Evolutionary conservation across 2,113 vertebrate genomes (phyloP).

Genomic region (Taurulus bubalis): DNA sequence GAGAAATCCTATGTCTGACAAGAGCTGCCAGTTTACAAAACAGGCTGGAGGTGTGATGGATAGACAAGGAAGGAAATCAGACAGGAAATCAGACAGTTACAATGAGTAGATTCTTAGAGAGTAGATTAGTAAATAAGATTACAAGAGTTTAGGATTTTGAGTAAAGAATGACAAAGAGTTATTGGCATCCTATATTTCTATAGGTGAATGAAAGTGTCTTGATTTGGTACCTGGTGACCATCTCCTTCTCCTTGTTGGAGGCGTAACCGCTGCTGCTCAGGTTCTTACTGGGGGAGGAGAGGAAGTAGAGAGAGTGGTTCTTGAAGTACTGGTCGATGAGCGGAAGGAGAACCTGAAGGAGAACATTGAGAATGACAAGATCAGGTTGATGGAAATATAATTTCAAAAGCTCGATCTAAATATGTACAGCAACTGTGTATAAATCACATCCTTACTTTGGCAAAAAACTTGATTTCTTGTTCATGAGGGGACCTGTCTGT

Average conservation of each 20-base stretch:
- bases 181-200: background rate
- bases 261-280: conserved; percentile 97
- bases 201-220: background rate
- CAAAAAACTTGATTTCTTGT: conserved; percentile 99
- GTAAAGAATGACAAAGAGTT: background rate
- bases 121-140: conserved; percentile 20
- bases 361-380: background rate
- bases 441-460: conserved; percentile 87
- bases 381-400: background rate
- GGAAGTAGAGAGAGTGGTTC: conserved; percentile 97
- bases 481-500: conserved; percentile 95
- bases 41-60: conserved; percentile 86
- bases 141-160: conserved; percentile 11
- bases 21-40: conserved; percentile 99
- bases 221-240: conserved; percentile 92
- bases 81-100: conserved; percentile 24
- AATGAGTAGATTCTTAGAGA: conserved; percentile 16
- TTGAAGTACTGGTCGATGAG: conserved; percentile 99
- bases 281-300: conserved; percentile 94
- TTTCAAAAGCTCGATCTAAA: background rate
- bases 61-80: conserved; percentile 70
- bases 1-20: conserved; percentile 99
- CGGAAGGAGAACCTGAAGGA: conserved; percentile 92
- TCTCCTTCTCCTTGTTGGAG: conserved; percentile 99
- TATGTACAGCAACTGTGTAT: background rate